Evolutionary conservation across 2,797 vertebrate species (phyloP).

Genomic region (Thalassophryne amazonica): DNA sequence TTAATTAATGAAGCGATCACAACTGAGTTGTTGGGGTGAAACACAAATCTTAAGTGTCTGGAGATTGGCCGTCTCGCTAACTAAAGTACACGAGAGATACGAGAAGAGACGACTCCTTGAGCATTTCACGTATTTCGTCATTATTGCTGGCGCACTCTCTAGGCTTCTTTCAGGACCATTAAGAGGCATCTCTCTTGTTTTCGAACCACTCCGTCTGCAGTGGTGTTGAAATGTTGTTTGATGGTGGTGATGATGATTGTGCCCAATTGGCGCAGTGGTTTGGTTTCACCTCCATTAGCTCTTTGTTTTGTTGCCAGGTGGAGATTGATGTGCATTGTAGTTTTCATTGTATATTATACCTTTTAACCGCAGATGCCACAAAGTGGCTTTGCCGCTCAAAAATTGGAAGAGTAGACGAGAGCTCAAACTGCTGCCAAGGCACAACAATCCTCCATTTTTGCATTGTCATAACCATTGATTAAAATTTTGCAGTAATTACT

Average conservation of each 20-base stretch:
- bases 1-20: slow-evolving; percentile 44
- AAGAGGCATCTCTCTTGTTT: not conserved
- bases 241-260: slow-evolving; percentile 3
- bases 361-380: too few species aligned
- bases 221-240: not conserved
- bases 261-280: not conserved
- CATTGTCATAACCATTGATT: too few species aligned
- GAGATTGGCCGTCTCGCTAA: slow-evolving; percentile 12
- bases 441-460: too few species aligned
- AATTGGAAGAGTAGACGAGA: too few species aligned
- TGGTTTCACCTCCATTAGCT: slow-evolving; percentile 15
- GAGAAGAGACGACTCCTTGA: not conserved
- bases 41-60: slow-evolving; percentile 8
- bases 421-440: too few species aligned
- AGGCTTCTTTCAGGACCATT: not conserved
- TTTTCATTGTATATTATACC: too few species aligned
- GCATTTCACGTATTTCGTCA: slow-evolving; percentile 33
- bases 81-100: not conserved
- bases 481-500: too few species aligned
- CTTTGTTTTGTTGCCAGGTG: slow-evolving; percentile 31
- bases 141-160: slow-evolving; percentile 5
- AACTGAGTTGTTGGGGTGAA: slow-evolving; percentile 31
- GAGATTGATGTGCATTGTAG: slow-evolving; percentile 4
- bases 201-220: not conserved
- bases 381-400: too few species aligned